Conservation (phyloP, 2,888 invertebrate species). For the Apodemia mormo region DNA sequence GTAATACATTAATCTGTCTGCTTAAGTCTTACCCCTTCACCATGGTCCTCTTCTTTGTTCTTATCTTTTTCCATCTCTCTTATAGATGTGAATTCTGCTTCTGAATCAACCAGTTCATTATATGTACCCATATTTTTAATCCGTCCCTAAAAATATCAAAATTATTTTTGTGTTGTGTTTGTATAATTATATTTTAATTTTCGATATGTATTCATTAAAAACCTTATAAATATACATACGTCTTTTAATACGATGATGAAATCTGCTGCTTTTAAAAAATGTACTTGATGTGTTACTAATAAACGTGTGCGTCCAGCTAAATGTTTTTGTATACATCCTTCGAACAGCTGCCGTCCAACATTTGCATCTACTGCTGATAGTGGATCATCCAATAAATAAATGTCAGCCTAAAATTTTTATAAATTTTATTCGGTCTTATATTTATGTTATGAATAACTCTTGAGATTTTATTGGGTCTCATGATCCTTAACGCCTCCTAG, state of each 20-base stretch:
- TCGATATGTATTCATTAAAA: too few relatives aligned
- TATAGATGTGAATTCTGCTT: conserved; percentile 70
- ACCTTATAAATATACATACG: conserved; percentile 42
- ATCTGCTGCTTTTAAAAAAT: conserved; percentile 75
- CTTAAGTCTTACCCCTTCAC: conserved; percentile 34
- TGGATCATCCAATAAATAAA: conserved; percentile 91
- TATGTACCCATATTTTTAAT: conserved; percentile 83
- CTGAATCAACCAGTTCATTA: conserved; percentile 76
- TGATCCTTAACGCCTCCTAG: too few relatives aligned
- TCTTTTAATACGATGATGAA: conserved; percentile 80
- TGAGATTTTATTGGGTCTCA: too few relatives aligned
- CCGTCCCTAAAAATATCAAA: conserved; percentile 60
- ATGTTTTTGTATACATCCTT: conserved; percentile 85
- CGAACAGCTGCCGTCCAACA: conserved; percentile 88
- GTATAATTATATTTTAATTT: too few relatives aligned
- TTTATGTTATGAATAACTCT: too few relatives aligned
- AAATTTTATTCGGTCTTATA: too few relatives aligned
- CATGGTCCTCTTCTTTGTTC: conserved; percentile 40
- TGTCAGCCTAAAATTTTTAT: conserved; percentile 81
- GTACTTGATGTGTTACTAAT: conserved; percentile 93
- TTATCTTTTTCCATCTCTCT: conserved; percentile 48
- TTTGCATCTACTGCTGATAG: conserved; percentile 91
- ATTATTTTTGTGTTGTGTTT: too few relatives aligned
- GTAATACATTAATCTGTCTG: too few relatives aligned
- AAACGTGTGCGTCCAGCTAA: conserved; percentile 86